These are phyloP conservation scores for Trematomus bernacchii DNA, from an alignment of 2,797 vertebrate genomes.

Conservation along the genomic window DNA sequence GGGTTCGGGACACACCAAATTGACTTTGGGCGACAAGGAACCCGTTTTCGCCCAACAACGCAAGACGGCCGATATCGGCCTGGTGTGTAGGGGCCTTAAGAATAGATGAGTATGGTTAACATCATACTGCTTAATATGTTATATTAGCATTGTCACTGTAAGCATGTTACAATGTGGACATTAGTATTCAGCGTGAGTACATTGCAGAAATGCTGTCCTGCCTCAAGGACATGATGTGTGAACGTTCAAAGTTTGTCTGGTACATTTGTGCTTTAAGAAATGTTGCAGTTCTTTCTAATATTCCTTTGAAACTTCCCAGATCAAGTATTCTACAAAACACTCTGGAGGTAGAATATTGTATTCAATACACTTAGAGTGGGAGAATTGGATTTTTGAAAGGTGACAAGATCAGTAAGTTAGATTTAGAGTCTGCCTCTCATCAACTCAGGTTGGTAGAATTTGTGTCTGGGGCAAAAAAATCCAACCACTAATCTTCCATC, in stretches of 20 bases:
- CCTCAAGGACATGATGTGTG: not conserved
- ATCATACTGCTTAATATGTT: not conserved
- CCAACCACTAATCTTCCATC: constrained; percentile 18
- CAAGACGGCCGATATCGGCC: too few relatives aligned
- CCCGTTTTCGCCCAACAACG: too few relatives aligned
- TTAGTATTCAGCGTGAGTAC: too few relatives aligned
- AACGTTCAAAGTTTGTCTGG: constrained; percentile 20
- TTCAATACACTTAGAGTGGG: constrained; percentile 32
- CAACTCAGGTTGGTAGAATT: constrained; percentile 3
- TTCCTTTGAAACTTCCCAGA: not conserved
- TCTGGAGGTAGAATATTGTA: constrained; percentile 37
- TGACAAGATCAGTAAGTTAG: constrained; percentile 28
- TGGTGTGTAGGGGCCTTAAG: too few relatives aligned
- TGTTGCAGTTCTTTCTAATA: constrained; percentile 21
- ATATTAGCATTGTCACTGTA: not conserved
- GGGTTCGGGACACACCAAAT: too few relatives aligned
- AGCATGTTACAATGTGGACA: not conserved
- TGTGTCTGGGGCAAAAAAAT: constrained; percentile 17
- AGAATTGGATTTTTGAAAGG: constrained; percentile 7
- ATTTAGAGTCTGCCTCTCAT: constrained; percentile 16
- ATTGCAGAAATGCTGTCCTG: not conserved
- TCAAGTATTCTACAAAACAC: constrained; percentile 24
- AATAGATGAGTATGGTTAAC: not conserved
- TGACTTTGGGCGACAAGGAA: too few relatives aligned
- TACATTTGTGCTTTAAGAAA: constrained; percentile 25